Conservation (phyloP, 2,888 invertebrate genomes). For the Lasioglossum calceatum region DNA sequence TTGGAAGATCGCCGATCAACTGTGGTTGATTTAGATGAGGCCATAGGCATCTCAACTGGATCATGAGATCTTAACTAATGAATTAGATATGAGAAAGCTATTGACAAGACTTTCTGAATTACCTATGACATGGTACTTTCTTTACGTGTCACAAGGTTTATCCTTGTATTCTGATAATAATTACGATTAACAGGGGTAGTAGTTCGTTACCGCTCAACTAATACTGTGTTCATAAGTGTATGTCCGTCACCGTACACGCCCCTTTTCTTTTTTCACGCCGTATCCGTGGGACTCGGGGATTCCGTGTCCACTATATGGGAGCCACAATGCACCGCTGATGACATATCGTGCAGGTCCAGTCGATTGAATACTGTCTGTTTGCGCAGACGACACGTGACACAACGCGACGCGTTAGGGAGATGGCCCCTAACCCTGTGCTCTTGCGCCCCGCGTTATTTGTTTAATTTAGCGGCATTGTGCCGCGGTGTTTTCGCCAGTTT, state of each 20-base stretch:
- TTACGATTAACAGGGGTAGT: too few species aligned
- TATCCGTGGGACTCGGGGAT: conserved; percentile 61
- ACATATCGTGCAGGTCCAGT: conserved; percentile 71
- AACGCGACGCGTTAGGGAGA: conserved; percentile 38
- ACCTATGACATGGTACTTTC: too few species aligned
- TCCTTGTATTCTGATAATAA: too few species aligned
- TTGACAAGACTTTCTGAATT: too few species aligned
- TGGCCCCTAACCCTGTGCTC: conserved; percentile 50
- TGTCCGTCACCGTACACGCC: conserved; percentile 8
- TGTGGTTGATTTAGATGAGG: too few species aligned
- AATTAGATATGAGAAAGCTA: too few species aligned
- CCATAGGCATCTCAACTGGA: too few species aligned
- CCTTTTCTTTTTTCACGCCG: conserved; percentile 40
- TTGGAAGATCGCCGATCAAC: too few species aligned
- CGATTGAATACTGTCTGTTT: conserved; percentile 78
- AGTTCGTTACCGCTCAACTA: too few species aligned
- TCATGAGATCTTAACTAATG: too few species aligned
- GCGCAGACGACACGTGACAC: conserved; percentile 74
- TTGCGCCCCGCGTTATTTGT: conserved; percentile 73
- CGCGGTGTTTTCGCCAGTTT: conserved; percentile 58
- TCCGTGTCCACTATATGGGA: conserved; percentile 60
- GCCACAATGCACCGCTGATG: conserved; percentile 79
- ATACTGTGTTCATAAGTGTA: too few species aligned
- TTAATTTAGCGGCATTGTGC: conserved; percentile 80
- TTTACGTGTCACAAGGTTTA: too few species aligned